Base-by-base conservation (phyloP, 2,113 vertebrate genomes). In the Nematolebias whitei region DNA sequence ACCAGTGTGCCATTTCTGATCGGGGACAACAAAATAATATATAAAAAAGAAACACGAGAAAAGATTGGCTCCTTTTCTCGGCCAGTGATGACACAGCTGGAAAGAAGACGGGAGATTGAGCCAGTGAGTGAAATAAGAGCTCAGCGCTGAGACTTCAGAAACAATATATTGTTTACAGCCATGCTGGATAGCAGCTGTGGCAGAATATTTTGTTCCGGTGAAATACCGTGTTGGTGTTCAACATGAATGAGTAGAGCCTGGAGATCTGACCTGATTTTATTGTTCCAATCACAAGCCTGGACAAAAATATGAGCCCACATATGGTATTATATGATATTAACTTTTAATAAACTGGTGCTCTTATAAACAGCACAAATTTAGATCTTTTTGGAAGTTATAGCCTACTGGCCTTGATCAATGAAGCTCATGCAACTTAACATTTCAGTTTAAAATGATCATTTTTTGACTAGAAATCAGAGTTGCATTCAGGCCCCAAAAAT, bases 231-330 rank as follows among this genome's bases (percentile, higher is more conserved):
- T 45, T 32, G 63, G n/a, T 68, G 41, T 24, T 80, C 15, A 22
- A 24, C 49, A 32, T 63, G 43, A 70, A 38, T 45, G 15, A 65
- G 80, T 2, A 5, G 59, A 81, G 78, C 48, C 78, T 59, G 68
- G 84, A 78, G 80, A 80, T 63, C 67, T 84, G 84, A 88, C 78
- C 86, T 79, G 66, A 80, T 89, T 85, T 68, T 59, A 65, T 56
- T 60, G 38, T 54, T 78, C 15, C 14, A 66, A 56, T 20, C 32
- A 35, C 32, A 14, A 23, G 68, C 78, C 71, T 80, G 73, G 76
- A 79, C 67, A 63, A 63, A 51, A 71, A 14, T 45, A 62, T 56
- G 60, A 61, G 32, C 50, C 53, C 38, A 60, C 49, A 68, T 16
- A 2, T 45, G 5, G 7, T 35, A 6, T 4, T 35, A 35, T 35